phyloP scores from a whole-genome alignment of 2,113 vertebrate genomes.

The Caranx melampygus region DNA sequence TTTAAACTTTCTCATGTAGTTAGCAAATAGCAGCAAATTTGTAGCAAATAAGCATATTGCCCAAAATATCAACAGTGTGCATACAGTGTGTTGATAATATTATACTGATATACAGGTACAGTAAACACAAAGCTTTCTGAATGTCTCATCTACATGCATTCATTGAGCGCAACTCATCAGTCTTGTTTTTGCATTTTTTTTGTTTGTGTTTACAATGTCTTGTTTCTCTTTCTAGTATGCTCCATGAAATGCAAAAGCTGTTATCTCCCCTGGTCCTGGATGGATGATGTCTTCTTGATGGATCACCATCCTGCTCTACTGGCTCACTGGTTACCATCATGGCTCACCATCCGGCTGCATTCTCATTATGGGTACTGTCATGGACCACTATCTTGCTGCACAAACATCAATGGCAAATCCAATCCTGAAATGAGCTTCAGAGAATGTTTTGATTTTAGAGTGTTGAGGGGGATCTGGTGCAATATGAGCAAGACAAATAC shows the following conservation, averaged over 20 bases:
- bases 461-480: neutral
- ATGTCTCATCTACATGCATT: neutral
- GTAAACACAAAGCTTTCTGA: neutral
- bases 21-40: too few species aligned
- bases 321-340: slow-evolving; percentile 53
- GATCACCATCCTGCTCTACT: slow-evolving; percentile 49
- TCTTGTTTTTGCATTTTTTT: neutral
- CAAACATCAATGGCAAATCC: slow-evolving; percentile 55
- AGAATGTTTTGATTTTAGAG: slow-evolving; percentile 1
- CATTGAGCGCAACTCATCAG: neutral
- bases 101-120: too few species aligned
- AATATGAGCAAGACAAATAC: neutral
- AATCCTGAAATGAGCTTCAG: slow-evolving; percentile 39
- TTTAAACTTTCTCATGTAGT: too few species aligned
- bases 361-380: slow-evolving; percentile 55
- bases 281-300: slow-evolving; percentile 52
- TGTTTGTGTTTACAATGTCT: neutral
- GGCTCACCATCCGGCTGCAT: slow-evolving; percentile 53
- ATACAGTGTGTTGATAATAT: too few species aligned
- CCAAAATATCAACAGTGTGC: too few species aligned
- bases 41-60: too few species aligned
- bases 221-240: neutral
- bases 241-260: neutral
- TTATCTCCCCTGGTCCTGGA: slow-evolving; percentile 32
- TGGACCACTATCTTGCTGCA: slow-evolving; percentile 45